phyloP scores from a whole-genome alignment of 2,888 invertebrate species.

The Cantharis flavilabris region DNA sequence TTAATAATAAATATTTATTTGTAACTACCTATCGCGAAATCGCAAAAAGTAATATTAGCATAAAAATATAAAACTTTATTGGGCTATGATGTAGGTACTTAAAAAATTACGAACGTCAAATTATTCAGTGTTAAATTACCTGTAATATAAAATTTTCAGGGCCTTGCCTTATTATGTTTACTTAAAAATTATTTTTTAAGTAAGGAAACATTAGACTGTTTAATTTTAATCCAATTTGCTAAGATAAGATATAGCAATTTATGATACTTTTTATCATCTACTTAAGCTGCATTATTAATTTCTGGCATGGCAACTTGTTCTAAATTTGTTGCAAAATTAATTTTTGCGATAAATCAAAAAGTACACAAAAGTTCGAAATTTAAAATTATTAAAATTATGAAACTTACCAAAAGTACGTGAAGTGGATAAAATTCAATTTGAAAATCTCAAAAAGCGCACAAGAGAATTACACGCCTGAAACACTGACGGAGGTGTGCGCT shows the following conservation, averaged over 20 bases:
- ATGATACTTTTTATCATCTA: neutral
- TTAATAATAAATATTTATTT: neutral
- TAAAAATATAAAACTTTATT: neutral
- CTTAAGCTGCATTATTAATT: neutral
- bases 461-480: conserved; percentile 34
- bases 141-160: neutral
- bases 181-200: neutral
- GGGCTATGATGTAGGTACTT: too few relatives aligned
- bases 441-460: conserved; percentile 15
- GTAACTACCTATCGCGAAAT: too few relatives aligned
- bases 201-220: neutral
- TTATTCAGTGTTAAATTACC: neutral
- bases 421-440: neutral
- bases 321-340: neutral
- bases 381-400: neutral
- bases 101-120: neutral
- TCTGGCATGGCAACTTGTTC: neutral
- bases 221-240: neutral
- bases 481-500: conserved; percentile 40
- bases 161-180: neutral
- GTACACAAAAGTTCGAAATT: neutral
- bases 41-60: neutral
- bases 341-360: neutral
- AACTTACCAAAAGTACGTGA: neutral
- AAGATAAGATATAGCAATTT: neutral